Base-by-base conservation (phyloP, 2,888 invertebrate genomes). In the Spialia ferax region DNA sequence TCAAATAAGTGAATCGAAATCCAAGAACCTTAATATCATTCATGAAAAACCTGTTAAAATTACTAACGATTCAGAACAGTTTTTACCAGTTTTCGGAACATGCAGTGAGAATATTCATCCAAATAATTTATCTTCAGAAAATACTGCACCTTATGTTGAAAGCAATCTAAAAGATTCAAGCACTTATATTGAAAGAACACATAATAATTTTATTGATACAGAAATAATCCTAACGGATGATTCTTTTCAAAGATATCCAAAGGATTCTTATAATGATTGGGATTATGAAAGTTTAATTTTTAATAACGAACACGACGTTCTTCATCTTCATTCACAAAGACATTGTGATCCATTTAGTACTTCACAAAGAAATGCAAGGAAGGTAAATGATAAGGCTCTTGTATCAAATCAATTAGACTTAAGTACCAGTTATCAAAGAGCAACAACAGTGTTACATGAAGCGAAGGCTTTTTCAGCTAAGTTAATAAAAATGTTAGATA, bases 401-500 rank as follows among this genome's bases (percentile, higher is more conserved):
- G 8, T 42, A 59, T 1, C n/a, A 18, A 59, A n/a, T 20, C 22
- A 61, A 3, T 26, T 26, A 13, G 55, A 61, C 7, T 11, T 66
- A 13, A 13, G 35, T 10, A 10, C 69, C 22, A 59, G 82, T 73
- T 78, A 79, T 62, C 71, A 74, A 64, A 79, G 78, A 69, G 71
- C 80, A 35, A 71, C 74, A 38, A 79, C 20, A 38, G 68, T 67
- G 42, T 23, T 72, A 48, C 22, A 54, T 10, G 68, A 72, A 48
- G 72, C 72, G 23, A 69, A 70, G 42, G 61, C 60, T 2, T 70
- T 69, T 68, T 68, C 68, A 59, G 23, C 15, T 8, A 68, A 69
- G 26, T 56, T 70, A 63, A 59, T 67, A 45, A 71, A 73, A 65
- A 72, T 86, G 55, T 77, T 90, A 64, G 73, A 82, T 54, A 79